Percentiles rank a stretch among this genome's conserved stretches.
Conservation (phyloP, 2,113 vertebrate genomes). For the Zosterops borbonicus region DNA sequence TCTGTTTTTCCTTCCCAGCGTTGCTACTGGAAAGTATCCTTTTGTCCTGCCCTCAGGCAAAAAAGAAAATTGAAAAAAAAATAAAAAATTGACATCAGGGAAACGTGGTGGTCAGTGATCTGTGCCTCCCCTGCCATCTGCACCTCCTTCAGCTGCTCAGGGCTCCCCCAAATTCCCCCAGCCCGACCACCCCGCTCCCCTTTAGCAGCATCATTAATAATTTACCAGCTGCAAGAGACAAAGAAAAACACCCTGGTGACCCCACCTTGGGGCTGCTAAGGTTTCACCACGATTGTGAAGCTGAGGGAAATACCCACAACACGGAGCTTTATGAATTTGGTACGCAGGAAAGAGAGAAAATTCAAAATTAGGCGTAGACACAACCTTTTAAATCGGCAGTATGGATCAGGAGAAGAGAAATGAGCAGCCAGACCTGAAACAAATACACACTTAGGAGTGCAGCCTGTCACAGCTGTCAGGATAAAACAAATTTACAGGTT, state of each 20-base stretch:
- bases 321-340: background rate
- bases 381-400: background rate
- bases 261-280: background rate
- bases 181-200: background rate
- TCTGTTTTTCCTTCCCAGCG: background rate
- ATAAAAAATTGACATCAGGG: background rate
- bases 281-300: background rate
- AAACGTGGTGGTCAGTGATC: background rate
- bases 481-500: conserved; percentile 22
- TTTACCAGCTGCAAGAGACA: conserved; percentile 61
- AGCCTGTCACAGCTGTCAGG: conserved; percentile 41
- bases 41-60: conserved; percentile 13
- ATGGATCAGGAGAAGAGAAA: background rate
- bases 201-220: conserved; percentile 52
- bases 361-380: background rate
- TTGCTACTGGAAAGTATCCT: background rate
- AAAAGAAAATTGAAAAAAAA: background rate
- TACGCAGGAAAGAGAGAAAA: background rate
- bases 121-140: background rate
- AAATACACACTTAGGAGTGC: background rate
- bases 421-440: background rate
- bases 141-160: background rate
- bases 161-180: background rate
- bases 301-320: background rate
- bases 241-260: conserved; percentile 47